A percentile compares a stretch with the other conserved stretches of the same genome.
Evolutionary conservation across 2,797 vertebrate genomes (phyloP).

Genomic region (Pseudochirops corinnae): DNA sequence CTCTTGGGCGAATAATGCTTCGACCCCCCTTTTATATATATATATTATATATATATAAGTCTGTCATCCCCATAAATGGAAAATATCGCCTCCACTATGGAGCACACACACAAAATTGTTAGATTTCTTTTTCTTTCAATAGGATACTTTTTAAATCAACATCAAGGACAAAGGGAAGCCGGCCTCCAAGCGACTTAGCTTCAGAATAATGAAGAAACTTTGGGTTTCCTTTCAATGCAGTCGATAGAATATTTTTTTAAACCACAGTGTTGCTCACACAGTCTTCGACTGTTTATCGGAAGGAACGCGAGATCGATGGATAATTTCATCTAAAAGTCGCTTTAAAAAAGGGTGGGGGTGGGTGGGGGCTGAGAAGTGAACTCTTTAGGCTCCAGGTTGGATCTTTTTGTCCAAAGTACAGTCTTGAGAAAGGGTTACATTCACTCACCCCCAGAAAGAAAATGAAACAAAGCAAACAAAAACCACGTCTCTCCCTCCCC

Average conservation of each 20-base stretch:
- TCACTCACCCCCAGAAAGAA: constrained; percentile 68
- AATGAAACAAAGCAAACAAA: constrained; percentile 18
- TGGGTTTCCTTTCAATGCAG: constrained; percentile 89
- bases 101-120: constrained; percentile 82
- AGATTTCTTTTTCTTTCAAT: constrained; percentile 88
- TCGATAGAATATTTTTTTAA: constrained; percentile 84
- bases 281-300: constrained; percentile 86
- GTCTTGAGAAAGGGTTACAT: constrained; percentile 58
- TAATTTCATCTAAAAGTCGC: constrained; percentile 84
- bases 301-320: constrained; percentile 86
- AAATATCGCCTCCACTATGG: constrained; percentile 81
- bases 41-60: constrained; percentile 70
- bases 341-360: constrained; percentile 56
- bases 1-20: constrained; percentile 83
- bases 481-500: constrained; percentile 17
- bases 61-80: constrained; percentile 81
- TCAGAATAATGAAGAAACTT: constrained; percentile 89
- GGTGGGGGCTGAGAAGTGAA: constrained; percentile 74
- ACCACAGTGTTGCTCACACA: constrained; percentile 90
- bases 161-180: constrained; percentile 92
- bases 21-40: constrained; percentile 79
- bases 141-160: constrained; percentile 91
- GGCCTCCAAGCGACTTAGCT: constrained; percentile 86
- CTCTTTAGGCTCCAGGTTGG: constrained; percentile 67
- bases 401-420: constrained; percentile 24